Conservation (phyloP, 2,113 vertebrate species). For the Amazona guildingii region DNA sequence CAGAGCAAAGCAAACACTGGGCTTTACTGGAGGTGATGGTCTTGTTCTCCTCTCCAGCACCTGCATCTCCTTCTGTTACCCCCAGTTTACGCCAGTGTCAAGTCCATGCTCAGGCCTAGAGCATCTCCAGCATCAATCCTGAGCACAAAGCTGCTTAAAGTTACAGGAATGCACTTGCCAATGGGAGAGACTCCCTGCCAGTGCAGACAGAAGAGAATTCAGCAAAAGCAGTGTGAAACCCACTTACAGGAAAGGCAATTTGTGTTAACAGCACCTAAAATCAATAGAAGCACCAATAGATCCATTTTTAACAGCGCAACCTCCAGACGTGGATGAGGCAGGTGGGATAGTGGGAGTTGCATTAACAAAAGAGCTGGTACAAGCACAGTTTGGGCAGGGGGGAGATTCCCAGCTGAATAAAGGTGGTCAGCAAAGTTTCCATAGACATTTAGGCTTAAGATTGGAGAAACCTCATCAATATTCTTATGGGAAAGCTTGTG, state of each 20-base stretch:
- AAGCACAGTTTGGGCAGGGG: background rate
- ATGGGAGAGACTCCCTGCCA: background rate
- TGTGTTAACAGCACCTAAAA: background rate
- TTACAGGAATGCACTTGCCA: background rate
- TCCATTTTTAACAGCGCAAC: background rate
- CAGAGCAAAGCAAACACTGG: accelerated
- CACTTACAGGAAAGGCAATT: background rate
- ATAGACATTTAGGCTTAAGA: background rate
- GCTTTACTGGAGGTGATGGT: background rate
- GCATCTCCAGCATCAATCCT: background rate
- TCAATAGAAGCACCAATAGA: background rate
- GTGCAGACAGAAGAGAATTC: background rate
- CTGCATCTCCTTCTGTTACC: background rate
- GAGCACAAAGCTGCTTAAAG: background rate
- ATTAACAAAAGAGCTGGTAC: background rate
- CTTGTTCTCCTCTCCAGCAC: background rate
- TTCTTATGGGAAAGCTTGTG: background rate
- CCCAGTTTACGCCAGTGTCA: background rate
- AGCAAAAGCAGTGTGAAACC: background rate
- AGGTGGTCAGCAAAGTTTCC: background rate
- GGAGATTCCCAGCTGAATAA: background rate
- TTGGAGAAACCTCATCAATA: background rate
- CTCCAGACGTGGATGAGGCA: background rate
- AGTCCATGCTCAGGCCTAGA: background rate
- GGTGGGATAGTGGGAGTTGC: background rate